These are phyloP conservation scores for Ruditapes philippinarum DNA, from an alignment of 1,140 invertebrate species.

Conservation along the genomic window DNA sequence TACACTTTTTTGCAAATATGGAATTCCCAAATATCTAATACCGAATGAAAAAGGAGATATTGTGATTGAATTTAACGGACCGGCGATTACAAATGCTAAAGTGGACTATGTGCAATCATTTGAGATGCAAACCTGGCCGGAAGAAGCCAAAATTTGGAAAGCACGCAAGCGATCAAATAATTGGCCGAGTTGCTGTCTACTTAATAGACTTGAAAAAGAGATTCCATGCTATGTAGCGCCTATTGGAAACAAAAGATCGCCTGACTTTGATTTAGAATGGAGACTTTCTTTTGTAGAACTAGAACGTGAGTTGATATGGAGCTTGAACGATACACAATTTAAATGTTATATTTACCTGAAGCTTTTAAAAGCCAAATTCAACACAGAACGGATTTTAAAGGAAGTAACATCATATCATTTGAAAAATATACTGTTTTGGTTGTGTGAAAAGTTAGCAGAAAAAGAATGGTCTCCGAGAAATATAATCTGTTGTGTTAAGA, in stretches of 20 bases:
- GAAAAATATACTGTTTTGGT: not conserved
- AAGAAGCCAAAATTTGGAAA: not conserved
- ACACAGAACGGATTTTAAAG: not conserved
- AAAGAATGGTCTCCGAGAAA: not conserved
- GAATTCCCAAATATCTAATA: not conserved
- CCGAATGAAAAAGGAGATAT: not conserved
- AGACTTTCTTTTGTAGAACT: not conserved
- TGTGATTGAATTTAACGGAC: not conserved
- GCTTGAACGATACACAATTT: not conserved
- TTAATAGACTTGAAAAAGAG: not conserved
- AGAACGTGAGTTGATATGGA: not conserved
- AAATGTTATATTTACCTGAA: not conserved
- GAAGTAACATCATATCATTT: not conserved
- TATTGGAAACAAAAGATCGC: not conserved
- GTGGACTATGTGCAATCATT: not conserved
- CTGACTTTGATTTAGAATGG: not conserved
- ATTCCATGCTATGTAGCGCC: not conserved
- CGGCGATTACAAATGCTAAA: not conserved
- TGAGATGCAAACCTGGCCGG: not conserved
- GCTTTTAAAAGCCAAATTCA: not conserved
- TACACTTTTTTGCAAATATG: not conserved
- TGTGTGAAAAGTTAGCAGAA: not conserved
- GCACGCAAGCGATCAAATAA: not conserved
- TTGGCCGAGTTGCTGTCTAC: not conserved
- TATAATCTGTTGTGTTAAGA: not conserved